Evolutionary conservation across 2,113 vertebrate genomes (phyloP).

Genomic region (Corydoras maculifer): DNA sequence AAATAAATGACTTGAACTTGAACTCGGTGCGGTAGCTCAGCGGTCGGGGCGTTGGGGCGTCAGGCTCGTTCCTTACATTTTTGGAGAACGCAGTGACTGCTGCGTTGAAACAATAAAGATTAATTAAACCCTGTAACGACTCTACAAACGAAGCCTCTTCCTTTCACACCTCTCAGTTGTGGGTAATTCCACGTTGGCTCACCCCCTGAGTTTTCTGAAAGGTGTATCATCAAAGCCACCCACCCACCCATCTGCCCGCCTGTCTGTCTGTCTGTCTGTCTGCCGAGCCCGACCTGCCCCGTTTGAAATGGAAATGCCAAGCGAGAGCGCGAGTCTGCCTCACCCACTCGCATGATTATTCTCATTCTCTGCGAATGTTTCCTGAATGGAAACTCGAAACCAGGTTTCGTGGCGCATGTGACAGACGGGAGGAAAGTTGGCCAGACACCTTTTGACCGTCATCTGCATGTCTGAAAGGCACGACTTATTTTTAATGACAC

Average conservation of each 20-base stretch:
- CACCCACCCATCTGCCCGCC: too few relatives aligned
- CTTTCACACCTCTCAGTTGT: too few relatives aligned
- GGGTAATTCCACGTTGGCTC: background rate
- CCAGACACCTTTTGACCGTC: constrained; percentile 30
- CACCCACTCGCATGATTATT: background rate
- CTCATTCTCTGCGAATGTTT: constrained; percentile 21
- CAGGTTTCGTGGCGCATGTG: constrained; percentile 57
- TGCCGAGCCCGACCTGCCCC: background rate
- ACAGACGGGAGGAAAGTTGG: constrained; percentile 45
- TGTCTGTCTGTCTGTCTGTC: background rate
- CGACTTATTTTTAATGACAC: background rate
- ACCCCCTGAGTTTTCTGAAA: background rate
- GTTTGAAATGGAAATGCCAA: background rate
- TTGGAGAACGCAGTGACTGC: too few relatives aligned
- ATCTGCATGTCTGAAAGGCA: constrained; percentile 16
- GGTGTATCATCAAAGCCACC: constrained; percentile 23
- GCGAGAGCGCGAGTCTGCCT: background rate
- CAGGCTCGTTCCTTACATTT: too few relatives aligned
- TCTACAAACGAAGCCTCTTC: too few relatives aligned
- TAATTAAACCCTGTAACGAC: too few relatives aligned
- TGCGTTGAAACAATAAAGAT: too few relatives aligned
- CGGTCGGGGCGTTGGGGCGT: too few relatives aligned
- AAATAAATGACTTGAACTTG: too few relatives aligned
- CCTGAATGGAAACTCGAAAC: constrained; percentile 50
- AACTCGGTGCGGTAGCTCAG: too few relatives aligned